Conservation (phyloP, 2,797 vertebrate species). For the Cuculus canorus region DNA sequence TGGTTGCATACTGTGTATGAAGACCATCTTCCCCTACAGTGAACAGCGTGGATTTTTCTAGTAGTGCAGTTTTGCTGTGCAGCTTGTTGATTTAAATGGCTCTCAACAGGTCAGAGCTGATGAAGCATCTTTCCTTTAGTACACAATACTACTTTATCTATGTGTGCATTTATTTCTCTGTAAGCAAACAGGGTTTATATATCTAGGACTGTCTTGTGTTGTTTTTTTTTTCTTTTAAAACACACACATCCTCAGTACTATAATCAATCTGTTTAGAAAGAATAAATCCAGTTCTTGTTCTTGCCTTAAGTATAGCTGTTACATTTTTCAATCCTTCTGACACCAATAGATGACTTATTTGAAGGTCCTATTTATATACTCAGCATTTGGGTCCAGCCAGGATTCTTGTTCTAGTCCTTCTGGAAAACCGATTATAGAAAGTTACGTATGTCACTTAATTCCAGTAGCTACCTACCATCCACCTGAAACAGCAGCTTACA, state of each 20-base stretch:
- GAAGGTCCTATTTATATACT: background rate
- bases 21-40: constrained; percentile 5
- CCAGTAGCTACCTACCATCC: background rate
- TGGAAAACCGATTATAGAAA: background rate
- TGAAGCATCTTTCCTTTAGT: background rate
- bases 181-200: background rate
- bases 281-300: background rate
- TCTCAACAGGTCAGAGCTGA: background rate
- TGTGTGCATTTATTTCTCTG: background rate
- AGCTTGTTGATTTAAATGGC: background rate
- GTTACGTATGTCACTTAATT: background rate
- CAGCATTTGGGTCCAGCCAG: background rate
- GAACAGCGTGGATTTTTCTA: background rate
- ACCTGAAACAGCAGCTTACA: background rate
- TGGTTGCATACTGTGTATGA: background rate
- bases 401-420: background rate
- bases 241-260: background rate
- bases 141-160: background rate
- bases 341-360: background rate
- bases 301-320: background rate
- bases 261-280: background rate
- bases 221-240: background rate
- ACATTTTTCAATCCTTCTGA: background rate
- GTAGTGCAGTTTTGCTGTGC: background rate
- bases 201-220: background rate